Percentiles rank a stretch among this genome's conserved stretches.
Evolutionary conservation across 2,797 vertebrate genomes (phyloP).

Genomic region (Parauchenoglanis ngamensis): DNA sequence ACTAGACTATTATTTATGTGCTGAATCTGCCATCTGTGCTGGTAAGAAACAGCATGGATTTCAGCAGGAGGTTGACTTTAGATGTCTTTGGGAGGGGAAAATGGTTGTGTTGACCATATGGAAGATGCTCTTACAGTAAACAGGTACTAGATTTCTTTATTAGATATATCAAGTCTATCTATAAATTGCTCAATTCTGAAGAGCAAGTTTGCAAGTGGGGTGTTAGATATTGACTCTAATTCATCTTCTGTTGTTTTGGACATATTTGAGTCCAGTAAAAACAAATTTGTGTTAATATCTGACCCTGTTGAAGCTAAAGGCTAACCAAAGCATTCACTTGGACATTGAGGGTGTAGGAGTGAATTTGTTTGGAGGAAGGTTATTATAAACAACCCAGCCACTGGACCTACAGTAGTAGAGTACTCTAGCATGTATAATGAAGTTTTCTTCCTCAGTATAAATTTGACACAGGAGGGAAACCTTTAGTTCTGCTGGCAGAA

Average conservation of each 20-base stretch:
- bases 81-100: background rate
- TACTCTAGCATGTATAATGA: slow-evolving; percentile 33
- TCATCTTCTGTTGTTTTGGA: background rate
- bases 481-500: slow-evolving; percentile 24
- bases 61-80: background rate
- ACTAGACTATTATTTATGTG: background rate
- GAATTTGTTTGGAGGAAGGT: slow-evolving; percentile 2
- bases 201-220: background rate
- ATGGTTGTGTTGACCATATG: background rate
- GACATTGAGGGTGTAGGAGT: background rate
- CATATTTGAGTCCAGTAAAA: background rate
- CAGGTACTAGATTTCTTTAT: background rate
- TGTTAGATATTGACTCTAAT: background rate
- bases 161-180: too few species aligned
- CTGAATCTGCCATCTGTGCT: background rate
- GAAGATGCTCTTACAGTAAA: background rate
- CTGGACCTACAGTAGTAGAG: background rate
- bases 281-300: background rate
- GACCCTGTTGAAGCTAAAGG: background rate
- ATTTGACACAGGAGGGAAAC: slow-evolving; percentile 24
- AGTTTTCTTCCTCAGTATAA: slow-evolving; percentile 16
- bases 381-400: background rate
- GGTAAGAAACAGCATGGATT: background rate
- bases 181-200: background rate
- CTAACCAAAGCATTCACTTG: background rate